Evolutionary conservation across 2,888 invertebrate species (phyloP), one percentile per base, ranked within the genome.

Genomic region (Euzetes globulus): DNA sequence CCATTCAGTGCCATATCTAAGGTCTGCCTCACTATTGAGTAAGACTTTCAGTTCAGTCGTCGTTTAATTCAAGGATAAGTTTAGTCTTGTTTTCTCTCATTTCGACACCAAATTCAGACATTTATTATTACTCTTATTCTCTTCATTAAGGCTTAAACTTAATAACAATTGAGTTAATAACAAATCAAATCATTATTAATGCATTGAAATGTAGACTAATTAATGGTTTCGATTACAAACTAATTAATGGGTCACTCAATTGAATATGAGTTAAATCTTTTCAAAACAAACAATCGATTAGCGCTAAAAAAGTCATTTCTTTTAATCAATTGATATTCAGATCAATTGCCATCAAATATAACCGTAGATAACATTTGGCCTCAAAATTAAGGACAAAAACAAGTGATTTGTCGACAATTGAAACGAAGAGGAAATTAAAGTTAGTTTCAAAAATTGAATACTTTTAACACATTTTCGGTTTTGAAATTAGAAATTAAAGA

Each of bases 1-100:
- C 7, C 50, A 50, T 50, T 50, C 50, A 50, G n/a, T 50, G 50
- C 50, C 50, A 50, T 50, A 50, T 50, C 50, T 50, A 50, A 50
- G 50, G 50, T 47, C 47, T 47, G 47, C 50, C 50, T 50, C 50
- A 50, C 50, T 50, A 50, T 50, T 50, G 50, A 50, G 50, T 50
- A 50, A 50, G 50, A 50, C 50, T 50, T 50, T 50, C 50, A n/a
- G 5, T 50, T 50, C 50, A 50, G 50, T 50, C 4, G 50, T 19
- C 50, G 17, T 19, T 11, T 19, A 50, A 50, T 19, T 50, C 50
- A 50, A 50, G 50, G 50, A 50, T 41, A 41, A 41, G 41, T 50
- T 50, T 50, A 19, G n/a, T 50, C 50, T 50, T 50, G n/a, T 50
- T 50, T 50, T 50, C 50, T 50, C 50, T 50, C 50, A 50, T 5